phyloP scores from a whole-genome alignment of 2,113 vertebrate species.

The Eolophus roseicapilla region DNA sequence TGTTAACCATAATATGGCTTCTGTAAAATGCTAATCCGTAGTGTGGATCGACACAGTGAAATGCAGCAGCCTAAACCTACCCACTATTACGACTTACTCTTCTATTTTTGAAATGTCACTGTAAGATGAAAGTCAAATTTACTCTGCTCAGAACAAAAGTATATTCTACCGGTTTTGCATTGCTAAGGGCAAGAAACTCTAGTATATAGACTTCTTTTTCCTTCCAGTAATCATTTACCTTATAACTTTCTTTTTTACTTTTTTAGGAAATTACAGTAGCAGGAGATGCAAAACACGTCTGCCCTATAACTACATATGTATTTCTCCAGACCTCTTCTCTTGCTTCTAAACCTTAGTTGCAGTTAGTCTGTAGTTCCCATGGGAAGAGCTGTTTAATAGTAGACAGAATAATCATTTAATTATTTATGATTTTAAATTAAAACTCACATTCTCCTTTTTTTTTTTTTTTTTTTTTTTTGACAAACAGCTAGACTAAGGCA shows the following conservation, averaged over 20 bases:
- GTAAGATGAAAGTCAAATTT: background rate
- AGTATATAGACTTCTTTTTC: background rate
- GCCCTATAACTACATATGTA: rapidly evolving
- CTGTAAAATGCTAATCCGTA: background rate
- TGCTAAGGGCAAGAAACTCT: background rate
- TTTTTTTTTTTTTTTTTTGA: background rate
- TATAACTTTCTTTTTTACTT: background rate
- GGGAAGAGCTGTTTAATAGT: background rate
- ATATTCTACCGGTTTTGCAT: background rate
- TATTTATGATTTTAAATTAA: background rate
- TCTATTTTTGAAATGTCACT: background rate
- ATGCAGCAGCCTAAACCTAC: background rate
- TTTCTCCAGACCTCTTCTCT: background rate
- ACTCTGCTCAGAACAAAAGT: background rate
- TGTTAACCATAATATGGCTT: background rate
- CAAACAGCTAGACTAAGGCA: background rate
- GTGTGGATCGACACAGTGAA: background rate
- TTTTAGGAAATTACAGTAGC: background rate
- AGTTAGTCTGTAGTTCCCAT: background rate
- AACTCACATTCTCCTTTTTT: background rate
- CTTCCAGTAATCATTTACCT: background rate
- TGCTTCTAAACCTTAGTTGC: background rate
- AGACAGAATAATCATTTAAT: background rate
- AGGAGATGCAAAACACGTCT: background rate
- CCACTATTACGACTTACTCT: background rate